Evolutionary conservation across 1,140 invertebrate genomes (phyloP).

Genomic region (Drosophila auraria): DNA sequence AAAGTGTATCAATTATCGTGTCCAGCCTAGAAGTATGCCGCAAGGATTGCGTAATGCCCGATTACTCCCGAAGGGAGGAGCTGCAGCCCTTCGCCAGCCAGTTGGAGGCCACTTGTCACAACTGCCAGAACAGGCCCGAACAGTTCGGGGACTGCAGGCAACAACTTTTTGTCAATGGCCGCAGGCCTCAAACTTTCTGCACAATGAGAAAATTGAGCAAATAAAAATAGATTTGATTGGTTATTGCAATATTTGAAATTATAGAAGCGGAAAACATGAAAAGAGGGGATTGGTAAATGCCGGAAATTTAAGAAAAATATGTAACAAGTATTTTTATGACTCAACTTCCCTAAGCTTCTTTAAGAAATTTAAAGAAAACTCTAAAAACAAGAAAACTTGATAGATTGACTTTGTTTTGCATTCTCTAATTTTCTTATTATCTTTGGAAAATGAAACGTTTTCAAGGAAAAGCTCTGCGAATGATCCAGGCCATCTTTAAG

Average conservation of each 20-base stretch:
- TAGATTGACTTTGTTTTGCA: not conserved
- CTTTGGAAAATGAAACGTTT: not conserved
- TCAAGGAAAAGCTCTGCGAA: too few relatives aligned
- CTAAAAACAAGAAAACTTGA: not conserved
- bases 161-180: slow-evolving; percentile 74
- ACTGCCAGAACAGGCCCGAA: slow-evolving; percentile 48
- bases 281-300: too few relatives aligned
- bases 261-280: not conserved
- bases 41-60: slow-evolving; percentile 77
- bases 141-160: slow-evolving; percentile 31
- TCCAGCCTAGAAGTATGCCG: slow-evolving; percentile 21
- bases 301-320: not conserved
- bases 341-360: too few relatives aligned
- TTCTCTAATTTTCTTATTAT: not conserved
- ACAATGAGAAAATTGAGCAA: slow-evolving; percentile 21
- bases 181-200: slow-evolving; percentile 61
- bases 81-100: not conserved
- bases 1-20: slow-evolving; percentile 47
- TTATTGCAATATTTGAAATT: not conserved
- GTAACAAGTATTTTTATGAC: too few relatives aligned
- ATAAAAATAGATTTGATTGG: slow-evolving; percentile 6
- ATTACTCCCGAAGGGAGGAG: slow-evolving; percentile 54
- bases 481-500: slow-evolving; percentile 6
- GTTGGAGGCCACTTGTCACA: slow-evolving; percentile 69
- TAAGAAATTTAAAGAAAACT: too few relatives aligned